Evolutionary conservation across 2,797 vertebrate species (phyloP).

Genomic region (Trematomus bernacchii): DNA sequence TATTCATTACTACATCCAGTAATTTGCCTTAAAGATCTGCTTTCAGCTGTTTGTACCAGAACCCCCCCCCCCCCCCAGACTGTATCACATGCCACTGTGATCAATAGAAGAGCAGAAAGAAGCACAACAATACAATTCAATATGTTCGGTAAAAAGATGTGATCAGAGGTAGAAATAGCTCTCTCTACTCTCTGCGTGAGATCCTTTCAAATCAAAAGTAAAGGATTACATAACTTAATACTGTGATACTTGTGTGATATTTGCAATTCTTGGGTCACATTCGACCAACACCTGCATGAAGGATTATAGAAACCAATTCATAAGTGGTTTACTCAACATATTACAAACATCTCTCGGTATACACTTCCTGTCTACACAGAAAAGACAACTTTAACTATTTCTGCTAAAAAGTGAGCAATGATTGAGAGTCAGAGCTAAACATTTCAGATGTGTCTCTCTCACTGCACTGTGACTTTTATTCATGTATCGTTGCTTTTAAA

Average conservation of each 20-base stretch:
- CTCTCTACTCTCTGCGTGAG: slow-evolving; percentile 12
- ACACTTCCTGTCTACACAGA: not conserved
- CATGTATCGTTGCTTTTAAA: no score
- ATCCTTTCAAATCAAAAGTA: no score
- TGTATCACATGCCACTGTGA: slow-evolving; percentile 63
- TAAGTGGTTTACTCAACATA: not conserved
- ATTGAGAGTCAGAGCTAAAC: no score
- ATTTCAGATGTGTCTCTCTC: no score
- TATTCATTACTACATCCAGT: slow-evolving; percentile 68
- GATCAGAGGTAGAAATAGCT: slow-evolving; percentile 27
- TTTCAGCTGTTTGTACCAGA: slow-evolving; percentile 50
- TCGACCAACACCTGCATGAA: no score
- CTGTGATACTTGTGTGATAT: not conserved
- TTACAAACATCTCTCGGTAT: not conserved
- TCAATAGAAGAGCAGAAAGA: slow-evolving; percentile 61
- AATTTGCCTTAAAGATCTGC: slow-evolving; percentile 53
- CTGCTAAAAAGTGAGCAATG: no score
- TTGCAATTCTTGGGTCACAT: no score
- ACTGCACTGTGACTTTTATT: no score
- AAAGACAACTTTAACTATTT: no score
- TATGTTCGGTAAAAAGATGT: slow-evolving; percentile 54
- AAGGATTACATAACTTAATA: no score
- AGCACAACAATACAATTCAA: slow-evolving; percentile 66
- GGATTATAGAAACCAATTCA: no score
- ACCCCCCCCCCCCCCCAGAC: slow-evolving; percentile 25